Base-by-base conservation (phyloP, 2,888 invertebrate species). In the Drosophila cognata region DNA sequence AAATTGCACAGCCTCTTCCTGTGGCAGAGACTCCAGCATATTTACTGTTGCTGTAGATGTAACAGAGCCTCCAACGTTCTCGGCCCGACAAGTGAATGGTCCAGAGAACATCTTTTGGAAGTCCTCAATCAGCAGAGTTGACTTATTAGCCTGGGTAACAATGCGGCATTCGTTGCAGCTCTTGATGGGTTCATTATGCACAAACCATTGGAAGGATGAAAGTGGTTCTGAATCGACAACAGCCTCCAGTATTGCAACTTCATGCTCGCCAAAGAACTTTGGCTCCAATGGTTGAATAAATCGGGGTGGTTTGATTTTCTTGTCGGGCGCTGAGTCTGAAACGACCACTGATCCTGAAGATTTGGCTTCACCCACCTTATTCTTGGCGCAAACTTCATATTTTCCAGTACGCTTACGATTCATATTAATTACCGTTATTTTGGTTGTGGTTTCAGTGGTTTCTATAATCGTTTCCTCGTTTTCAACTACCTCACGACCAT, bases 141-240 rank as follows among this genome's bases (percentile, higher is more conserved):
- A 97, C 88, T 95, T 95, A 91, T 97, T 97, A 48, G 95, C 96
- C 77, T 93, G 93, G 18, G 96, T 96, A 11, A 96, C 95, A 79
- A 97, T 96, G 83, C 96, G 95, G 77, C 96, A 94, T 82, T 96
- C 96, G 61, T 95, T 94, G 61, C 96, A 95, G 65, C 95, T 95
- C 92, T 95, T 94, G 51, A 98, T 94, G 51, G 96, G 96, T 79
- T 94, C 95, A 50, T 95, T 95, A 82, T 97, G 96, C 76, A 96
- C 94, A 92, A 96, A 97, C 98, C 98, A 98, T 92, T 96, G 96
- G 94, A 98, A 97, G 3, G 97, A 97, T 51, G 97, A 97, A 59
- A 94, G 94, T 6, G 98, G 98, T 90, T 94, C 95, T 16, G 97
- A 97, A 79, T 95, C 95, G 1, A 97, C 97, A 77, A 94, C 94